Base-by-base conservation (phyloP, 2,113 vertebrate species). In the Psittacus erithacus region DNA sequence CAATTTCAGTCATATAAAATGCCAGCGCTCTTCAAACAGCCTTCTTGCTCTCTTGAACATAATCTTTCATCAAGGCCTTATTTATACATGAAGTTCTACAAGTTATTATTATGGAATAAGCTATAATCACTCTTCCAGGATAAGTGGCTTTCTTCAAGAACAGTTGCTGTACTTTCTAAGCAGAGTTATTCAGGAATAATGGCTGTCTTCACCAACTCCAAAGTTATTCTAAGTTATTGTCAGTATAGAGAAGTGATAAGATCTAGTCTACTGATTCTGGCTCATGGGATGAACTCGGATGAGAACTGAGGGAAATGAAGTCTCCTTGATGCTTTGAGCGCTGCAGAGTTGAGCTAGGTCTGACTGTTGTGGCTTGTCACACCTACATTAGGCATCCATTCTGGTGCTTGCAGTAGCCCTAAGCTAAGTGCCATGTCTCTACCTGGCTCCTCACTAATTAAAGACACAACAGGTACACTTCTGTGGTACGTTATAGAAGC, bases 81-180 rank as follows among this genome's bases (percentile, higher is more conserved):
- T 88, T 94, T 94, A 70, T 86, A 79, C 35, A 19, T 17, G 15
- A 90, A 92, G 49, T 93, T 95, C 83, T 86, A 50, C 63, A 87
- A 86, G 65, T 49, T 93, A 68, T 19, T 91, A 79, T 94, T 93
- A 88, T 5, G 13, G 64, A 91, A 84, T 95, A 79, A 94, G 65
- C 70, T 92, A 38, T 92, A 90, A 92, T 95, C 83, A 90, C 77
- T 90, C 79, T 87, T 85, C 55, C 20, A 71, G 53, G 49, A 23
- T 92, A 91, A 95, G 74, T 94, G 80, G 33, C 69, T 94, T 96
- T 81, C 82, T 86, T 94, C 93, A 92, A 62, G 86, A 91, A 46
- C 20, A 62, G 59, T 96, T 94, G 77, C 76, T 76, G 60, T 94
- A 73, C 85, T 92, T 93, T 69, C 47, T 75, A 79, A 95, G 88